Base-by-base conservation (phyloP, 2,797 vertebrate species). In the Labeo calbasu region DNA sequence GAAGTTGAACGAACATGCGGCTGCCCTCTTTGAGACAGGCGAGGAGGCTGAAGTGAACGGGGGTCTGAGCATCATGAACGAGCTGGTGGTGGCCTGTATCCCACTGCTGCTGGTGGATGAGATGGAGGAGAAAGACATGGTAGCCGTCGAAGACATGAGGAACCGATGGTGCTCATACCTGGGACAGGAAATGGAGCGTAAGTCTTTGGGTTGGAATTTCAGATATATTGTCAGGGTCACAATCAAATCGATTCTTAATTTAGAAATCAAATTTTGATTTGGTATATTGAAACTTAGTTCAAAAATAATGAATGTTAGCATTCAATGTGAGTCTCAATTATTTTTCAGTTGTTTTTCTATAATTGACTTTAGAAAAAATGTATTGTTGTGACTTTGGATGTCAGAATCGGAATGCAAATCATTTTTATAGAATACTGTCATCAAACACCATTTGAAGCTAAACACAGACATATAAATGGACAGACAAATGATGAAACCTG, bases 111-210 rank as follows among this genome's bases (percentile, higher is more conserved):
- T 99, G 94, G 91, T 95, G 85, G 96, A 99, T 79, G 98, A 99
- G 84, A 92, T 94, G 32, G 96, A 96, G 90, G 96, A 98, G 92
- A 96, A 96, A 85, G 98, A 99, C 94, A 95, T 98, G 87, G 93
- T 97, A 83, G 97, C 98, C 0, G 97, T 99, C 89, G 98, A 99
- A 95, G 98, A 99, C 92, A 98, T 99, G 97, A 96, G 98, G 94
- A 99, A 99, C 92, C 97, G 97, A 63, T 99, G 98, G 98, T 99
- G 98, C 92, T 99, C 98, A 19, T 99, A 99, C 91, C 95, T 99
- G 88, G 98, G 98, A 88, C 98, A 98, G 90, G 98, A 99, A 94
- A 99, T 99, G 98, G 97, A 98, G 92, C 87, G 98, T 99, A 94
- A 97, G 97, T 96, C 5, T 81, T 71, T 4, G 19, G 12, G 14